These are phyloP conservation scores for Bombus difficillimus DNA, from an alignment of 1,140 invertebrate species.

Conservation along the genomic window DNA sequence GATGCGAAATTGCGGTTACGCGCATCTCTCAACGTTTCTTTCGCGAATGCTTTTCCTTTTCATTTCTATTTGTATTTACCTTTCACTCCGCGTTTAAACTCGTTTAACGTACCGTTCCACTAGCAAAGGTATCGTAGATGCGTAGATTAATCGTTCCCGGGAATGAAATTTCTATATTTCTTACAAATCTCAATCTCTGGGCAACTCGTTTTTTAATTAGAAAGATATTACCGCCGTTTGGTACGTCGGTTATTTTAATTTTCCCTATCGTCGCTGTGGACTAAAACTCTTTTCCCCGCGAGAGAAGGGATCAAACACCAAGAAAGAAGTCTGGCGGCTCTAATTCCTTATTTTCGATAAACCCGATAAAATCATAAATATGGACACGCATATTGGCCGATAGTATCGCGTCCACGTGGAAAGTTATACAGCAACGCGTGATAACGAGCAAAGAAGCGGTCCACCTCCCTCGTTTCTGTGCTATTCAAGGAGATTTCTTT, in stretches of 20 bases:
- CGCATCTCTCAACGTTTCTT: not conserved
- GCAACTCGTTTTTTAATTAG: not conserved
- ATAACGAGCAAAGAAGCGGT: not conserved
- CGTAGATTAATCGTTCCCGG: not conserved
- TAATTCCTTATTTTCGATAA: too few species aligned
- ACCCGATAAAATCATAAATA: too few species aligned
- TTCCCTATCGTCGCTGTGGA: not conserved
- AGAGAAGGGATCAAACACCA: too few species aligned
- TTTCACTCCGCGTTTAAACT: not conserved
- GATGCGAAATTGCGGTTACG: not conserved
- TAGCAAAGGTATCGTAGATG: not conserved
- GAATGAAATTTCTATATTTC: not conserved
- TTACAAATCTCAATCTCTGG: not conserved
- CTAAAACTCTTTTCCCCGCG: not conserved
- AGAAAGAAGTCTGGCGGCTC: too few species aligned
- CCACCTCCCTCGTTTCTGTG: too few species aligned
- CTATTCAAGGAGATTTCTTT: too few species aligned
- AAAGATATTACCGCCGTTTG: rapidly evolving
- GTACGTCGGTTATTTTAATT: not conserved
- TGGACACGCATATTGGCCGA: not conserved
- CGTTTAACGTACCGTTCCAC: not conserved
- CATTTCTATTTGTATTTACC: not conserved
- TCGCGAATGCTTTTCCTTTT: not conserved
- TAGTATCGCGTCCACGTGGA: too few species aligned
- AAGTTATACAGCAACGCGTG: not conserved